Percentiles rank a stretch among this genome's conserved stretches.
Evolutionary conservation across 2,888 invertebrate species (phyloP).

Genomic region (Plagiodera versicolora): DNA sequence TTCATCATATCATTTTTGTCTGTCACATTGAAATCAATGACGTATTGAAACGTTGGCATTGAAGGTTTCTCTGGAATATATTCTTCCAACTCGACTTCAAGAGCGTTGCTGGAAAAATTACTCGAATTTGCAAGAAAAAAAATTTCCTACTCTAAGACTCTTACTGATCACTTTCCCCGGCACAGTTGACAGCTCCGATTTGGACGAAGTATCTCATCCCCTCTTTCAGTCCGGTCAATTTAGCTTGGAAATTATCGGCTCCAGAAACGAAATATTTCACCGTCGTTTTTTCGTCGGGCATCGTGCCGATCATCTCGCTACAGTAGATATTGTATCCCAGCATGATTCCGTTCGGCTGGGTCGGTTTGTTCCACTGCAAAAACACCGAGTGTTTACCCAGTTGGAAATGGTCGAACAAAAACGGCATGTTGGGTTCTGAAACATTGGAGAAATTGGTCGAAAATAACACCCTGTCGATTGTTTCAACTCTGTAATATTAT

Average conservation of each 20-base stretch:
- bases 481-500: too few species aligned
- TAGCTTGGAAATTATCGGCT: constrained; percentile 43
- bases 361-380: constrained; percentile 45
- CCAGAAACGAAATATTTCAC: constrained; percentile 40
- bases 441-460: constrained; percentile 11
- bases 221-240: constrained; percentile 41
- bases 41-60: constrained; percentile 43
- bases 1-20: constrained; percentile 36
- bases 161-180: constrained; percentile 46
- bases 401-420: constrained; percentile 41
- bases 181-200: constrained; percentile 46
- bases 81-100: constrained; percentile 39
- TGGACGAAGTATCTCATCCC: constrained; percentile 42
- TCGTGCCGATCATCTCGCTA: constrained; percentile 38
- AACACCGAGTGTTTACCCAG: constrained; percentile 41
- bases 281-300: constrained; percentile 38
- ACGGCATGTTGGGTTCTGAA: constrained; percentile 44
- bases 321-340: constrained; percentile 46
- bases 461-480: too few species aligned
- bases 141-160: not conserved
- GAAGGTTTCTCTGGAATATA: constrained; percentile 40
- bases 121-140: too few species aligned
- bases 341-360: constrained; percentile 43
- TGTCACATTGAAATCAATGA: constrained; percentile 39
- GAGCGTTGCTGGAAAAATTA: constrained; percentile 35